phyloP scores from a whole-genome alignment of 2,797 vertebrate genomes.

The Rhynchonycteris naso region DNA sequence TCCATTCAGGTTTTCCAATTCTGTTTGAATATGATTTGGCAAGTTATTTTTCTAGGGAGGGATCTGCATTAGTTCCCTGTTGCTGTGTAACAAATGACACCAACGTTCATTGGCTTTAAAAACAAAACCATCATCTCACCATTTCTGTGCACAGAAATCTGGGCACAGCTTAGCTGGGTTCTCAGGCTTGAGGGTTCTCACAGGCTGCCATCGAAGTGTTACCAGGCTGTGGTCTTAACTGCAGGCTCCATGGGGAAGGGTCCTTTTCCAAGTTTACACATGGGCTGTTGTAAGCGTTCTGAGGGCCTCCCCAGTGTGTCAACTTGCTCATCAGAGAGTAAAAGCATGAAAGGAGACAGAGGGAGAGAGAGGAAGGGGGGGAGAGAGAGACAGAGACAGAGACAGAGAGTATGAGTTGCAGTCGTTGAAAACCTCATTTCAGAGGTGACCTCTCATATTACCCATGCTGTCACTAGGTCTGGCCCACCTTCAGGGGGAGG shows the following conservation, averaged over 20 bases:
- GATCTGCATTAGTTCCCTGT: background rate
- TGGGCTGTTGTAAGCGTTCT: background rate
- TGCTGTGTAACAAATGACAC: background rate
- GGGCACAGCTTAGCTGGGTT: background rate
- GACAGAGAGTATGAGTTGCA: background rate
- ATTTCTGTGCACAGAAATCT: background rate
- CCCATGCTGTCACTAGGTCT: rapidly evolving
- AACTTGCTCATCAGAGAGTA: too few species aligned
- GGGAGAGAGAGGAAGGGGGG: rapidly evolving
- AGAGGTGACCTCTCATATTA: background rate
- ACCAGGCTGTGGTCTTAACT: background rate
- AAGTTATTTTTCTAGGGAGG: background rate
- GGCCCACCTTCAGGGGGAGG: background rate
- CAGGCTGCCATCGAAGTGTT: rapidly evolving
- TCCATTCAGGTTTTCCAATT: background rate
- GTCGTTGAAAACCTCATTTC: too few species aligned
- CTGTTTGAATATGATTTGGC: background rate
- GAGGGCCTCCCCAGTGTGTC: background rate
- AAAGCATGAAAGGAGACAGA: background rate
- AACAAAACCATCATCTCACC: rapidly evolving
- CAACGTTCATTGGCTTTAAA: background rate
- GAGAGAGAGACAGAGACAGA: too few species aligned
- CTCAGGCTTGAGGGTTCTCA: background rate
- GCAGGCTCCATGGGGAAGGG: background rate
- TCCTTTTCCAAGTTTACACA: background rate